phyloP scores from a whole-genome alignment of 2,888 invertebrate genomes.

The Melieria crassipennis region DNA sequence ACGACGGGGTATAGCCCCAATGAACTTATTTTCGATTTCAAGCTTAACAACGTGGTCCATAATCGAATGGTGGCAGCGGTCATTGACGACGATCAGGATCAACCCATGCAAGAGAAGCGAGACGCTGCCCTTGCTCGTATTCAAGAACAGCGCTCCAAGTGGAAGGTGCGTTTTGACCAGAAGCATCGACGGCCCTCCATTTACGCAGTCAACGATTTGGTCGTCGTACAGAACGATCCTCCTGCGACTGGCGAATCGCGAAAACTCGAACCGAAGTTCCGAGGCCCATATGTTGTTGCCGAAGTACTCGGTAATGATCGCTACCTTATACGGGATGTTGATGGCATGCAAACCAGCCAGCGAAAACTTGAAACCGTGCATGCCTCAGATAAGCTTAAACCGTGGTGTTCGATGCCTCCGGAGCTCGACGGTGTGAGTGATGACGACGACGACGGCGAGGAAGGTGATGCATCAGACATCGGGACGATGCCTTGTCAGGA shows the following conservation, averaged over 20 bases:
- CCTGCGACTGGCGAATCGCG: conserved; percentile 25
- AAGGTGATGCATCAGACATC: neutral
- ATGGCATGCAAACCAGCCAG: neutral
- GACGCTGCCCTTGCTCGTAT: neutral
- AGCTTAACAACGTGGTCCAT: conserved; percentile 13
- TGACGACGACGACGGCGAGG: neutral
- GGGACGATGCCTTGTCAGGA: too few species aligned
- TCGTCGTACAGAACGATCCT: conserved; percentile 21
- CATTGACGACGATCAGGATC: neutral
- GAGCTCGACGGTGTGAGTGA: neutral
- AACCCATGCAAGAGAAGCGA: neutral
- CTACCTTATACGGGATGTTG: conserved; percentile 6
- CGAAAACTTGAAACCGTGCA: neutral
- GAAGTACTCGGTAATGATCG: conserved; percentile 19
- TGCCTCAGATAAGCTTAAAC: neutral
- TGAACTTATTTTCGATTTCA: conserved; percentile 34
- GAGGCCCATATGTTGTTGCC: conserved; percentile 23
- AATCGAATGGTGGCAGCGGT: conserved; percentile 9
- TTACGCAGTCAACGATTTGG: conserved; percentile 18
- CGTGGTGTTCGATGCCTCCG: conserved; percentile 3
- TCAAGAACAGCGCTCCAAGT: neutral
- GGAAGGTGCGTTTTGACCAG: conserved; percentile 20
- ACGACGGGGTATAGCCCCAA: conserved; percentile 33
- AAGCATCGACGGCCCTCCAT: conserved; percentile 13
- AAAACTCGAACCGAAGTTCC: conserved; percentile 22